These are phyloP conservation scores for Salarias fasciatus DNA, from an alignment of 2,797 vertebrate genomes.

Conservation along the genomic window DNA sequence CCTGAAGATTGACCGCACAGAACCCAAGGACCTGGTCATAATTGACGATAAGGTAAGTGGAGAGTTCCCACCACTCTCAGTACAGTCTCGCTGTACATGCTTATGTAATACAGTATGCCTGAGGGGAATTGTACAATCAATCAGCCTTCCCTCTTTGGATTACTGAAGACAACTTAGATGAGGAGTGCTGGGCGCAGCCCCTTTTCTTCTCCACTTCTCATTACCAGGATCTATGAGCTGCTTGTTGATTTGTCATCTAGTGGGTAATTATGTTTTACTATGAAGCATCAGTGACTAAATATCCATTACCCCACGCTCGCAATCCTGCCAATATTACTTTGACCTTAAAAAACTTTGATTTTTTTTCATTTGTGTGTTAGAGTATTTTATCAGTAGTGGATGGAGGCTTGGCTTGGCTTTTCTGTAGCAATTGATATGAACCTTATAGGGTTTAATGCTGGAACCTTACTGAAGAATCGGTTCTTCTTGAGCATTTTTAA, in stretches of 20 bases:
- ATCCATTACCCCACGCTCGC: constrained; percentile 49
- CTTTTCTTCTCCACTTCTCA: constrained; percentile 43
- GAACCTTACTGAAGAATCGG: too few relatives aligned
- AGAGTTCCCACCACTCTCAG: constrained; percentile 14
- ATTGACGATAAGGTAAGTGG: constrained; percentile 93
- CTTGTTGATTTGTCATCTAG: constrained; percentile 46
- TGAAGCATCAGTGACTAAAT: constrained; percentile 40
- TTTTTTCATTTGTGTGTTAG: constrained; percentile 19
- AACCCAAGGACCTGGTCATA: constrained; percentile 93
- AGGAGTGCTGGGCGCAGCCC: constrained; percentile 38
- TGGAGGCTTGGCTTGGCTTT: too few relatives aligned
- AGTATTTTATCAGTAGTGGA: too few relatives aligned
- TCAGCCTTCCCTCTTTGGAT: constrained; percentile 54
- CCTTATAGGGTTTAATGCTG: too few relatives aligned
- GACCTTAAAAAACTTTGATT: constrained; percentile 8
- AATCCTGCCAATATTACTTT: constrained; percentile 43
- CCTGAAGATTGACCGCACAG: constrained; percentile 97
- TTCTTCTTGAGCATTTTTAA: too few relatives aligned
- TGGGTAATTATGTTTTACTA: constrained; percentile 56
- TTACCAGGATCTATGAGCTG: constrained; percentile 60
- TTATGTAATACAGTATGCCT: constrained; percentile 71
- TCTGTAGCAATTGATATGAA: too few relatives aligned
- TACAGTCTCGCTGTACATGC: constrained; percentile 42
- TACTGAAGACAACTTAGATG: constrained; percentile 48
- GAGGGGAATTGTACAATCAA: constrained; percentile 51